Percentiles rank a stretch among this genome's conserved stretches.
phyloP scores from a whole-genome alignment of 2,113 vertebrate species.

The Motacilla alba region DNA sequence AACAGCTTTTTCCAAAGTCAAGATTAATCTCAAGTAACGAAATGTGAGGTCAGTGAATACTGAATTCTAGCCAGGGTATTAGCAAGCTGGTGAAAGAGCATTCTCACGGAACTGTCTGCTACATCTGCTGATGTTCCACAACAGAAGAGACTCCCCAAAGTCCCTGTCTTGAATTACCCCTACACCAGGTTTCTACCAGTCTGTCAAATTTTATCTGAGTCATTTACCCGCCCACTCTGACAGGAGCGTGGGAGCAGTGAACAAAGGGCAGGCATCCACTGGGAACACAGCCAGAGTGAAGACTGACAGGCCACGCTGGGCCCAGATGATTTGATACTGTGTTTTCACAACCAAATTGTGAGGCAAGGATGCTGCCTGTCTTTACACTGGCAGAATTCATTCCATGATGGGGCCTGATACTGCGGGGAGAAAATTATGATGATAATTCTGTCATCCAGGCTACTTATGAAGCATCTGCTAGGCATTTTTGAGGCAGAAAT shows the following conservation, averaged over 20 bases:
- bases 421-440: background rate
- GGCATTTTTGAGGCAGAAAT: background rate
- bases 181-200: background rate
- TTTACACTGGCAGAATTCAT: background rate
- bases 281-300: background rate
- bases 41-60: slow-evolving; percentile 26
- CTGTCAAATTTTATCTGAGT: slow-evolving; percentile 38
- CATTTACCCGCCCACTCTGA: background rate
- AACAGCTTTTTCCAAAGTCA: background rate
- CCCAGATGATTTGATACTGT: background rate
- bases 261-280: background rate
- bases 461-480: background rate
- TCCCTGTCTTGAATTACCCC: slow-evolving; percentile 23
- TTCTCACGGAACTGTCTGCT: background rate
- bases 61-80: background rate
- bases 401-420: background rate
- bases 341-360: background rate
- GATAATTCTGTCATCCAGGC: background rate
- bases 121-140: background rate
- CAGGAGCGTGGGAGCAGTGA: background rate
- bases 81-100: slow-evolving; percentile 12
- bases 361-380: background rate
- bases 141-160: background rate
- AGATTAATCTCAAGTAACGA: background rate
- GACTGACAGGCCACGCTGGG: background rate